Evolutionary conservation across 2,797 vertebrate species (phyloP).

Genomic region (Cyprinella venusta): DNA sequence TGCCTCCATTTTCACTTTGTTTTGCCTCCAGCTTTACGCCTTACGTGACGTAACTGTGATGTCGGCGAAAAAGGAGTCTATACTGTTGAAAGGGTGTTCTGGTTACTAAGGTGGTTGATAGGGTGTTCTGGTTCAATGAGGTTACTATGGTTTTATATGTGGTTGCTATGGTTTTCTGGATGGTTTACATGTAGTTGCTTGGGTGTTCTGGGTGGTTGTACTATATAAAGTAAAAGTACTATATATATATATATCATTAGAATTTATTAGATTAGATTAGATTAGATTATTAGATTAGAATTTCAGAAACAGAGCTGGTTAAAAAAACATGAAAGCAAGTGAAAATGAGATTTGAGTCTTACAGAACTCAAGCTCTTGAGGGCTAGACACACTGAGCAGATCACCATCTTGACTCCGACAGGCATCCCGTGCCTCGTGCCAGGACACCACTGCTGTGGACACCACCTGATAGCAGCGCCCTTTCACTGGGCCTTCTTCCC

Average conservation of each 20-base stretch:
- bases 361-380: constrained; percentile 77
- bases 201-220: not conserved
- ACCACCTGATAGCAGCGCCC: constrained; percentile 91
- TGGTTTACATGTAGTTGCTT: not conserved
- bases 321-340: not conserved
- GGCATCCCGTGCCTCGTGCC: constrained; percentile 90
- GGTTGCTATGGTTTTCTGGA: not conserved
- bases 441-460: constrained; percentile 80
- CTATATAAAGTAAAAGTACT: no score
- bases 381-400: constrained; percentile 83
- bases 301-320: not conserved
- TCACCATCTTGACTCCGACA: constrained; percentile 92
- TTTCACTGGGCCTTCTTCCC: constrained; percentile 70
- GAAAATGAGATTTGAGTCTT: constrained; percentile 45
- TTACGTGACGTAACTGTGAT: no score
- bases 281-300: no score
- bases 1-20: no score
- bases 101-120: not conserved
- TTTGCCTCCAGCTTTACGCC: no score
- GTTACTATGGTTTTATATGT: not conserved
- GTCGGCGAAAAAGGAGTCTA: no score
- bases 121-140: not conserved
- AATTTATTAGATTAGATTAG: no score
- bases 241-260: no score
- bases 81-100: no score